Conservation (phyloP, 2,797 vertebrate genomes). For the Muraenolepis orangiensis region DNA sequence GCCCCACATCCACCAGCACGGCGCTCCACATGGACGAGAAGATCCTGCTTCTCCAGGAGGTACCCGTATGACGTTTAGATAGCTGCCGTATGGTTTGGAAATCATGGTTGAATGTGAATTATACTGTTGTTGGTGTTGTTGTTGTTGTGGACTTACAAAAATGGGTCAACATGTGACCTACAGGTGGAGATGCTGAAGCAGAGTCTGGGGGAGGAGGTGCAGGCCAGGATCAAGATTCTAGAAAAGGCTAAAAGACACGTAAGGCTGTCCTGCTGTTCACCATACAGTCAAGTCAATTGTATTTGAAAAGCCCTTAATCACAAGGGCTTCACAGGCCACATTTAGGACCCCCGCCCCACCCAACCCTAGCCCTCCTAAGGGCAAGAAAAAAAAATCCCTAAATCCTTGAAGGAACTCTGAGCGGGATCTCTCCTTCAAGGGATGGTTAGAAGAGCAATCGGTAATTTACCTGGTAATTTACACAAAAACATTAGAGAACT, state of each 20-base stretch:
- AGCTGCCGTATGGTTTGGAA: too few relatives aligned
- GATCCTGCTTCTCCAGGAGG: conserved; percentile 70
- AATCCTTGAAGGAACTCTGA: too few relatives aligned
- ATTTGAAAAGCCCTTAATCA: too few relatives aligned
- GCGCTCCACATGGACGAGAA: conserved; percentile 65
- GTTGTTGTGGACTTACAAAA: not conserved
- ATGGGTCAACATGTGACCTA: not conserved
- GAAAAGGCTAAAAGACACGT: conserved; percentile 78
- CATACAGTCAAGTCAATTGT: not conserved
- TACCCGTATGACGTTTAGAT: too few relatives aligned
- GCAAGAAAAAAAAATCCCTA: too few relatives aligned
- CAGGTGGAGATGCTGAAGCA: conserved; percentile 72
- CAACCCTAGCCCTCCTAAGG: too few relatives aligned
- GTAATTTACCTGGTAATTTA: too few relatives aligned
- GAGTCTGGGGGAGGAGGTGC: conserved; percentile 61
- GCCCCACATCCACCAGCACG: conserved; percentile 33
- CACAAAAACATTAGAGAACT: too few relatives aligned
- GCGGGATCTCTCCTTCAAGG: too few relatives aligned
- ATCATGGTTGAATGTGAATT: not conserved
- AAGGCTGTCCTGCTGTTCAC: conserved; percentile 26
- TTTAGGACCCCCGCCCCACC: too few relatives aligned
- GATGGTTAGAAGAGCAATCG: too few relatives aligned
- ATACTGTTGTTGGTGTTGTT: not conserved
- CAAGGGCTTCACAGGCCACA: too few relatives aligned
- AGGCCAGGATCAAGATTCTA: conserved; percentile 64